Percentiles rank a stretch among this genome's conserved stretches.
These are phyloP conservation scores for Scarus forsteni DNA, from an alignment of 2,797 vertebrate species.

Conservation along the genomic window DNA sequence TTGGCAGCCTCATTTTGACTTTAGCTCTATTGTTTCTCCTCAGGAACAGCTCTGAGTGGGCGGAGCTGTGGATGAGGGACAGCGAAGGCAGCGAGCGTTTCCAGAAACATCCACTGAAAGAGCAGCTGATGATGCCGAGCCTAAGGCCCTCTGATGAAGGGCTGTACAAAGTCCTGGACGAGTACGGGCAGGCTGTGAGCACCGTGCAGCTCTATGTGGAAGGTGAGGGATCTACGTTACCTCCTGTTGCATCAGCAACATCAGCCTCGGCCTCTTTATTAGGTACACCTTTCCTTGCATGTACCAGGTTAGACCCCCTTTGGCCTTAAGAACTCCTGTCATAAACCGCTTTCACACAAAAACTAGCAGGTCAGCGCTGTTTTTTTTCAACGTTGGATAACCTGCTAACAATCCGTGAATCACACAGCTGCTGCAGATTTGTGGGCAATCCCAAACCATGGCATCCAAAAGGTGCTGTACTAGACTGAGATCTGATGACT, in stretches of 20 bases:
- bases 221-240: slow-evolving; percentile 34
- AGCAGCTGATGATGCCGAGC: slow-evolving; percentile 35
- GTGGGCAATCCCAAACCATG: too few species aligned
- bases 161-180: slow-evolving; percentile 76
- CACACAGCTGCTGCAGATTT: too few species aligned
- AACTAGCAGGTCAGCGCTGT: too few species aligned
- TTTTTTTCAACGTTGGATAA: too few species aligned
- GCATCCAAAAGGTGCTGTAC: too few species aligned
- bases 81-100: neutral
- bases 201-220: slow-evolving; percentile 68
- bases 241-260: neutral
- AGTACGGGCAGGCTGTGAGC: slow-evolving; percentile 70
- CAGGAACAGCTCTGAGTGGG: slow-evolving; percentile 55
- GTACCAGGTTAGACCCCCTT: too few species aligned
- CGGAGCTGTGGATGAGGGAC: slow-evolving; percentile 63
- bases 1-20: neutral
- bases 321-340: too few species aligned
- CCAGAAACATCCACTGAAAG: slow-evolving; percentile 8
- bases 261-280: too few species aligned
- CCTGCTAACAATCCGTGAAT: too few species aligned
- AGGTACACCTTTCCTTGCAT: too few species aligned
- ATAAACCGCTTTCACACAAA: too few species aligned
- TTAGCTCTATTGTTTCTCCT: neutral
- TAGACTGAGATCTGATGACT: too few species aligned
- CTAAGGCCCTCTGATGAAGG: slow-evolving; percentile 45